Percentiles rank a stretch among this genome's conserved stretches.
phyloP scores from a whole-genome alignment of 2,113 vertebrate genomes.

The Hippocampus abdominalis region DNA sequence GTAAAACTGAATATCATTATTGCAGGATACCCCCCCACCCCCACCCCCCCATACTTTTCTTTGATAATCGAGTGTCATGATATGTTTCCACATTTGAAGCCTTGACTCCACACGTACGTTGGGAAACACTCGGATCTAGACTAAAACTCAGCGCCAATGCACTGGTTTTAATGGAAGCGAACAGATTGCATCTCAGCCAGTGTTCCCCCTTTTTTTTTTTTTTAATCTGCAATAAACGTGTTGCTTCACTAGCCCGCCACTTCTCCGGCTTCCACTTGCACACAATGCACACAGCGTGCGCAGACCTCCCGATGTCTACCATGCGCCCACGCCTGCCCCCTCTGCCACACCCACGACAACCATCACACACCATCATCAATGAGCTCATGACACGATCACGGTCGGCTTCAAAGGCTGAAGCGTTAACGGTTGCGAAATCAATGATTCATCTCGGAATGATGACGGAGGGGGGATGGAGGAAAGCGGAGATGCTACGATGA shows the following conservation, averaged over 20 bases:
- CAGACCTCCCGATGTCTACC: neutral
- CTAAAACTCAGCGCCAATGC: neutral
- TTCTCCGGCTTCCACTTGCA: conserved; percentile 13
- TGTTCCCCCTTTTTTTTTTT: too few relatives aligned
- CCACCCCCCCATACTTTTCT: too few relatives aligned
- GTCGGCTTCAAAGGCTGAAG: conserved; percentile 49
- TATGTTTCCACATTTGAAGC: neutral
- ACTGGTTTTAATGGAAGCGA: neutral
- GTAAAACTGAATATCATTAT: too few relatives aligned
- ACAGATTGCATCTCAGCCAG: neutral
- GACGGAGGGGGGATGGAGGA: neutral
- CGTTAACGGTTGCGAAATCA: conserved; percentile 13
- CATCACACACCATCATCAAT: conserved; percentile 50
- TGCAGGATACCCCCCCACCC: too few relatives aligned
- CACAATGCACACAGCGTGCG: conserved; percentile 14
- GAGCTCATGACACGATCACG: conserved; percentile 43
- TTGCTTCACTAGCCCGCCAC: neutral
- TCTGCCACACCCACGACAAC: conserved; percentile 71
- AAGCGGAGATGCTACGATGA: neutral
- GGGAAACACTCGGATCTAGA: neutral
- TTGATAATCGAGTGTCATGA: neutral
- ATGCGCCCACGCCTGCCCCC: conserved; percentile 53
- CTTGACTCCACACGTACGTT: neutral
- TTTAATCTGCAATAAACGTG: neutral
- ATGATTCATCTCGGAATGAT: neutral